Conservation (phyloP, 2,888 invertebrate species). For the Syrphus vitripennis region DNA sequence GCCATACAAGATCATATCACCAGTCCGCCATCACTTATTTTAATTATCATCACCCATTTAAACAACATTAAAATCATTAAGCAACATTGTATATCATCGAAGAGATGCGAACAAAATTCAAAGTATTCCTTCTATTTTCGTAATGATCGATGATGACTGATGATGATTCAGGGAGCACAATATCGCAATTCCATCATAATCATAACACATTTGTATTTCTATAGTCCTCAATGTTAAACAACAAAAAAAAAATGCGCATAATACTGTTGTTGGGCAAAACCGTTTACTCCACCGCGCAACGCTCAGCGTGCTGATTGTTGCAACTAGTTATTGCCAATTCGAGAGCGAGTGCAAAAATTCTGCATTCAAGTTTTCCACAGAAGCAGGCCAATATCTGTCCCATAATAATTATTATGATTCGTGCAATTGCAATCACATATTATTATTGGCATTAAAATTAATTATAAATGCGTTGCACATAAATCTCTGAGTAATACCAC, state of each 20-base stretch:
- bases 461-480: constrained; percentile 68
- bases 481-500: constrained; percentile 43
- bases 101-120: background rate
- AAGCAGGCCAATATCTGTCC: constrained; percentile 65
- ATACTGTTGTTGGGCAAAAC: background rate
- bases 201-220: constrained; percentile 21
- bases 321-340: constrained; percentile 51
- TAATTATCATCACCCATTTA: background rate
- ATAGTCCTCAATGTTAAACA: background rate
- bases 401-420: constrained; percentile 67
- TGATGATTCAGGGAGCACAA: constrained; percentile 12
- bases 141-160: background rate
- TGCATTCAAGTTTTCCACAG: constrained; percentile 24
- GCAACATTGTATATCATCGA: constrained; percentile 1
- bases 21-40: background rate
- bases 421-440: constrained; percentile 43
- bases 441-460: constrained; percentile 56
- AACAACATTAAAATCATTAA: background rate
- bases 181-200: constrained; percentile 15
- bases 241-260: background rate
- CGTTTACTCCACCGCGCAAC: background rate
- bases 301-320: background rate
- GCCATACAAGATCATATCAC: background rate
- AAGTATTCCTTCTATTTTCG: constrained; percentile 2
- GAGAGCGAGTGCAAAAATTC: background rate